These are phyloP conservation scores for Alcis repandata DNA, from an alignment of 2,888 invertebrate species.

Conservation along the genomic window DNA sequence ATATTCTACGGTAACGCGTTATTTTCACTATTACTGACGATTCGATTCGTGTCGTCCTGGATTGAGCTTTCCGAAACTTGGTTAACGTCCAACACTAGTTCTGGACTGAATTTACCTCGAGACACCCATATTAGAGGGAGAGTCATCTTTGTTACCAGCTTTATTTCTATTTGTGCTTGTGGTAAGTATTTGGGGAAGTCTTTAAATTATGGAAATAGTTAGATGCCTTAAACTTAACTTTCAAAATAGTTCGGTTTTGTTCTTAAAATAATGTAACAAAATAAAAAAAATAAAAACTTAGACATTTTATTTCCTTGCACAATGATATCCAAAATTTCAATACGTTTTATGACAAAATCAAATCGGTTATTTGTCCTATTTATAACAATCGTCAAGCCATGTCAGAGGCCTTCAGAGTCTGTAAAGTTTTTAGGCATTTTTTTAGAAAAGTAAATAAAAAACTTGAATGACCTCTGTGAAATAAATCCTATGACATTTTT, in stretches of 20 bases:
- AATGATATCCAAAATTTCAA: too few species aligned
- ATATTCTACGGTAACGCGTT: slow-evolving; percentile 86
- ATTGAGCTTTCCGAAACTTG: slow-evolving; percentile 59
- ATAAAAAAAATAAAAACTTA: too few species aligned
- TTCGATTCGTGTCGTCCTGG: slow-evolving; percentile 73
- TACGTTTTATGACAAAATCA: too few species aligned
- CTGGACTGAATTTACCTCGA: slow-evolving; percentile 55
- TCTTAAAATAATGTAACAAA: too few species aligned
- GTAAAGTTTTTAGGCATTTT: too few species aligned
- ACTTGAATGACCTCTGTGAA: not conserved
- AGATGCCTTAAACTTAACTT: too few species aligned
- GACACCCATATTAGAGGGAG: slow-evolving; percentile 60
- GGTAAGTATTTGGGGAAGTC: slow-evolving; percentile 52
- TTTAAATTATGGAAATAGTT: not conserved
- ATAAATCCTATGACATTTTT: not conserved
- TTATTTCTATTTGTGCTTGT: slow-evolving; percentile 60
- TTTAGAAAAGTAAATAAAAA: too few species aligned
- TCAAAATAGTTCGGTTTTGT: too few species aligned
- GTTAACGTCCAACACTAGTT: slow-evolving; percentile 58
- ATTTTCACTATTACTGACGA: slow-evolving; percentile 81
- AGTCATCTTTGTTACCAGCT: slow-evolving; percentile 55
- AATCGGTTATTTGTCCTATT: too few species aligned
- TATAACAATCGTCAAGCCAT: too few species aligned
- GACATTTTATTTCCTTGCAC: too few species aligned
- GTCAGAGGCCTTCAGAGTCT: too few species aligned